Percentiles rank a stretch among this genome's conserved stretches.
phyloP scores from a whole-genome alignment of 2,888 invertebrate species.

The Hesperia comma region DNA sequence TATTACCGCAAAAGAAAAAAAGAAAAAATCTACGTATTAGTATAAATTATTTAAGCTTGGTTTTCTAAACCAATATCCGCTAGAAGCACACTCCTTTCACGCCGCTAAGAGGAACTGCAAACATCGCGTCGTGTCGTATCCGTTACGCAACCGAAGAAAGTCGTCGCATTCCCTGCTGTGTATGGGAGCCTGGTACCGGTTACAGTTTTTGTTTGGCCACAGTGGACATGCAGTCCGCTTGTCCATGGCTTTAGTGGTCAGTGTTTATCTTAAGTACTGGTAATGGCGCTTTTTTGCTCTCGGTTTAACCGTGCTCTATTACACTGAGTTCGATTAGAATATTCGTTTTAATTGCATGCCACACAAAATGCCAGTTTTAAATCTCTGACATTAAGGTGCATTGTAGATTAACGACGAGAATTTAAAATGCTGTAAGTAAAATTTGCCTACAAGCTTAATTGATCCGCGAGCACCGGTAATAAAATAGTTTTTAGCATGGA shows the following conservation, averaged over 20 bases:
- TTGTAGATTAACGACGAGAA: too few species aligned
- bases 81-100: slow-evolving; percentile 23
- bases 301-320: too few species aligned
- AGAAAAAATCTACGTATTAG: not conserved
- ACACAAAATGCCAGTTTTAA: too few species aligned
- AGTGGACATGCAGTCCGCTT: not conserved
- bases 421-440: too few species aligned
- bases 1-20: too few species aligned
- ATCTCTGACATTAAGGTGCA: too few species aligned
- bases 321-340: too few species aligned
- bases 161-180: not conserved
- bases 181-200: slow-evolving; percentile 3
- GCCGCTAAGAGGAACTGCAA: slow-evolving; percentile 25
- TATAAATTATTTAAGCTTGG: slow-evolving; percentile 9
- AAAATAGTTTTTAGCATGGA: too few species aligned
- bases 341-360: too few species aligned
- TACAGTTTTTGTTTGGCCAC: not conserved
- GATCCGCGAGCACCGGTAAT: too few species aligned
- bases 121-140: not conserved
- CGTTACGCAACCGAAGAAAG: not conserved
- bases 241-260: not conserved
- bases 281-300: too few species aligned
- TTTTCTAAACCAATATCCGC: slow-evolving; percentile 35
- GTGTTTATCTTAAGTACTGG: not conserved
- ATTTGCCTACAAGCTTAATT: too few species aligned